Conservation (phyloP, 1,140 invertebrate genomes). For the Leptopilina clavipes region DNA sequence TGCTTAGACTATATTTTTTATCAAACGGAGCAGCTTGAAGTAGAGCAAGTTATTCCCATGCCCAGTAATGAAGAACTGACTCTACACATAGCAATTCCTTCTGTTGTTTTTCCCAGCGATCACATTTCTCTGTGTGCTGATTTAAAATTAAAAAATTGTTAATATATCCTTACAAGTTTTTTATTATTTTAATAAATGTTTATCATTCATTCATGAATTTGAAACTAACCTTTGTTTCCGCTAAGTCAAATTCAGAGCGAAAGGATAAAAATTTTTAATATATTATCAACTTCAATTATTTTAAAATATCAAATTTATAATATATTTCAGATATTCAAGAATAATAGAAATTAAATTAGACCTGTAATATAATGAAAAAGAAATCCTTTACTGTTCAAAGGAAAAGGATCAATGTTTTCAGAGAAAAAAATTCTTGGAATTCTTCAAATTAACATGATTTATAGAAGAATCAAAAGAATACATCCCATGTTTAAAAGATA, state of each 20-base stretch:
- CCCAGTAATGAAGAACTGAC: conserved; percentile 85
- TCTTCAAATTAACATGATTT: conserved; percentile 28
- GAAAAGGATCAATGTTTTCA: neutral
- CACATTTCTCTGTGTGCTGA: conserved; percentile 92
- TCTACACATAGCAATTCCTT: conserved; percentile 86
- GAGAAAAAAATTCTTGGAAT: neutral
- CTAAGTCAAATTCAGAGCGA: no score
- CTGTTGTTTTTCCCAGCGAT: conserved; percentile 92
- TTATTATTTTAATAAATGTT: neutral
- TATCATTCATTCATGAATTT: no score
- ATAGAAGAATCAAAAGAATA: conserved; percentile 28
- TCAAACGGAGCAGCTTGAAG: conserved; percentile 79
- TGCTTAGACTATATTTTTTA: conserved; percentile 96
- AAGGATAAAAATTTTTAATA: no score
- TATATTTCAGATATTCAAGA: no score
- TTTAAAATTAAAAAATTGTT: conserved; percentile 77
- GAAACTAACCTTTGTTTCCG: no score
- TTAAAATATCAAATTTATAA: no score
- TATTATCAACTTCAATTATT: no score
- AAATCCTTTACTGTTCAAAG: neutral
- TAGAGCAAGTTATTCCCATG: conserved; percentile 84
- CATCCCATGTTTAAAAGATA: conserved; percentile 11
- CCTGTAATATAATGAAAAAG: neutral
- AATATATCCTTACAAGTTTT: neutral
- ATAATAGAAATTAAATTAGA: no score